A percentile compares a stretch with the other conserved stretches of the same genome.
phyloP scores from a whole-genome alignment of 2,888 invertebrate species.

The Ametastegia equiseti region DNA sequence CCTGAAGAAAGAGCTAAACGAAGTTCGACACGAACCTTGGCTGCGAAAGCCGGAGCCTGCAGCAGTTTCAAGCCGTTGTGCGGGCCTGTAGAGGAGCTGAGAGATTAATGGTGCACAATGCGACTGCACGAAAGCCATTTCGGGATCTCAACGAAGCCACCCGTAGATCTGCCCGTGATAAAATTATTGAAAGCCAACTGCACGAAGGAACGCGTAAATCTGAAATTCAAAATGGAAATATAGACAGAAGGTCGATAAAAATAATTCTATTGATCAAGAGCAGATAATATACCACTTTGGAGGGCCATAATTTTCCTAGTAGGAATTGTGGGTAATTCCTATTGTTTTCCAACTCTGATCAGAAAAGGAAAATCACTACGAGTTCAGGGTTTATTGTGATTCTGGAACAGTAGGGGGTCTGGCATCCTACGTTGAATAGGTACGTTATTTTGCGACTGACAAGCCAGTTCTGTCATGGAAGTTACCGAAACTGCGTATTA shows the following conservation, averaged over 20 bases:
- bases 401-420: constrained; percentile 12
- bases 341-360: neutral
- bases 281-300: too few relatives aligned
- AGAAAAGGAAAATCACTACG: neutral
- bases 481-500: constrained; percentile 46
- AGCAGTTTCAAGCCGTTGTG: constrained; percentile 32
- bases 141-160: constrained; percentile 38
- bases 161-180: constrained; percentile 33
- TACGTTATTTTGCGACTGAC: constrained; percentile 9
- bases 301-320: neutral
- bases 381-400: neutral
- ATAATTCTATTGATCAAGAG: constrained; percentile 9
- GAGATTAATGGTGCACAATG: constrained; percentile 41
- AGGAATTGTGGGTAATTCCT: neutral
- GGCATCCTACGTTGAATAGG: neutral
- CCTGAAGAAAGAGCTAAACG: neutral
- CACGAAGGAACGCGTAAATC: neutral
- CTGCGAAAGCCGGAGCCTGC: constrained; percentile 22
- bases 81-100: constrained; percentile 2
- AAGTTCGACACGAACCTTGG: constrained; percentile 37
- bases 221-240: neutral
- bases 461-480: neutral
- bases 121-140: constrained; percentile 42
- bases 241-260: neutral
- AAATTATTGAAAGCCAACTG: constrained; percentile 35